These are phyloP conservation scores for Xenentodon cancila DNA, from an alignment of 2,797 vertebrate species.

Conservation along the genomic window DNA sequence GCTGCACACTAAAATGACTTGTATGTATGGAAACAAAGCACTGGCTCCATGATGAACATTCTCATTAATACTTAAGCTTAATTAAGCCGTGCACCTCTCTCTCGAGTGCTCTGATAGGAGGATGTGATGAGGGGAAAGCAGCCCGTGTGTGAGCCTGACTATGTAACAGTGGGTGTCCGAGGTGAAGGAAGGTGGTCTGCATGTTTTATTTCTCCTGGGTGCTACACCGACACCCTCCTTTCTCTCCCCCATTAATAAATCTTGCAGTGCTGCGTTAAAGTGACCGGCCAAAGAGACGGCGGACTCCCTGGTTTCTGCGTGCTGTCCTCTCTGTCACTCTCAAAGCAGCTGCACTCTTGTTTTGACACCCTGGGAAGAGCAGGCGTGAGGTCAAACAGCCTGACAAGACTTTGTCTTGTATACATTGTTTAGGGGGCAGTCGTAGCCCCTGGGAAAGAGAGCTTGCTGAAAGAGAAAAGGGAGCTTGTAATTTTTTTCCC, in stretches of 20 bases:
- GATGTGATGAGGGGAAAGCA: conserved; percentile 28
- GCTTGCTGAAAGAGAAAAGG: conserved; percentile 16
- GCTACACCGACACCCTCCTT: neutral
- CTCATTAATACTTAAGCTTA: conserved; percentile 79
- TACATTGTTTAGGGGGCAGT: conserved; percentile 31
- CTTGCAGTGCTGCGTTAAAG: conserved; percentile 25
- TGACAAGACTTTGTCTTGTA: conserved; percentile 27
- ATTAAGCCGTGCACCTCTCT: conserved; percentile 70
- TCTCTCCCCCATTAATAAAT: conserved; percentile 31
- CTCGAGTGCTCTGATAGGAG: conserved; percentile 40
- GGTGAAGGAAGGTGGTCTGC: conserved; percentile 41
- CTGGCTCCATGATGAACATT: conserved; percentile 58
- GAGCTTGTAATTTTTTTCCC: conserved; percentile 27
- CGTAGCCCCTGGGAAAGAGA: conserved; percentile 5
- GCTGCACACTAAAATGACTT: conserved; percentile 53
- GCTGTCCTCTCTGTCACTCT: conserved; percentile 46
- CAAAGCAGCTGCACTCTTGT: conserved; percentile 36
- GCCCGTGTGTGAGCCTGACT: neutral
- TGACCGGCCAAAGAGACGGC: conserved; percentile 27
- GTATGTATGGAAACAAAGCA: conserved; percentile 76
- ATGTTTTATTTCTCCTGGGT: conserved; percentile 29
- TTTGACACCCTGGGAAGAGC: conserved; percentile 46
- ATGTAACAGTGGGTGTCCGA: conserved; percentile 37
- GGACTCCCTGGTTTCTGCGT: conserved; percentile 49
- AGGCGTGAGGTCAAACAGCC: conserved; percentile 49